Conservation (phyloP, 2,797 vertebrate species). For the Cyprinella venusta region DNA sequence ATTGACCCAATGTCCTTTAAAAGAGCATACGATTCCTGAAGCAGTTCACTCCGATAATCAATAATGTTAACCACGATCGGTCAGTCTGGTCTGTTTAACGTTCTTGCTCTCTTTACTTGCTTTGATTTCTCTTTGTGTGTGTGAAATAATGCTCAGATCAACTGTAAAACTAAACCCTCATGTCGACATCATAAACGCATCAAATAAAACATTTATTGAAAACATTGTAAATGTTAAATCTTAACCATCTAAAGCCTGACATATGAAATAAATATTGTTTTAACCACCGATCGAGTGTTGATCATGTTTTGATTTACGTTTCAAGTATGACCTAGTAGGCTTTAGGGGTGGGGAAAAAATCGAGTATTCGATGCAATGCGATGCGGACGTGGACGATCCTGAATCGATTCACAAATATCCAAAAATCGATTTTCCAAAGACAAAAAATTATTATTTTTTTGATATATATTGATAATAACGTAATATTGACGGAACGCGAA, state of each 20-base stretch:
- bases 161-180: neutral
- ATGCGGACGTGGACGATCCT: too few relatives aligned
- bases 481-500: too few relatives aligned
- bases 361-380: too few relatives aligned
- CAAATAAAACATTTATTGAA: neutral
- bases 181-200: neutral
- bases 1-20: neutral
- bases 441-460: too few relatives aligned
- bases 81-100: neutral
- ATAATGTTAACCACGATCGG: neutral
- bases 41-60: neutral
- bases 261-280: neutral
- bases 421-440: too few relatives aligned
- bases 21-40: neutral
- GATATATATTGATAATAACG: too few relatives aligned
- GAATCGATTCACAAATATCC: too few relatives aligned
- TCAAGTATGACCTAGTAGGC: neutral
- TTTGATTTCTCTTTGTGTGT: neutral
- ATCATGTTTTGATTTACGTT: neutral
- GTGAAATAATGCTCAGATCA: neutral
- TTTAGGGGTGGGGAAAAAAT: too few relatives aligned
- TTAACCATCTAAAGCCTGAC: neutral
- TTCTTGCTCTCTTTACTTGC: neutral
- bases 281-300: conserved; percentile 6
- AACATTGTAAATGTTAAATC: neutral